Evolutionary conservation across 2,888 invertebrate species (phyloP), one percentile per base, ranked within the genome.

Genomic region (Xestobium rufovillosum): DNA sequence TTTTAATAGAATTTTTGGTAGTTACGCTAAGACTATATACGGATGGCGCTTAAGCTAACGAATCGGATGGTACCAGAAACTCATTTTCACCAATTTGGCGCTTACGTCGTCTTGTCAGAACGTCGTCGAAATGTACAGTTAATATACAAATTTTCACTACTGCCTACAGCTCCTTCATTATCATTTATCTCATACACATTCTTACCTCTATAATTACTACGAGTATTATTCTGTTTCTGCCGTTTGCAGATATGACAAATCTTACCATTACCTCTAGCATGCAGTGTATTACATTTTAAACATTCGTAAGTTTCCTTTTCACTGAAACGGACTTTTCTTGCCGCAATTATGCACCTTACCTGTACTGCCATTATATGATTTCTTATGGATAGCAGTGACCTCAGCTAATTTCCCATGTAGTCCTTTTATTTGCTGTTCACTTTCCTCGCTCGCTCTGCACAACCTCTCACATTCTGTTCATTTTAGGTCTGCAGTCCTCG

Each of bases 401-500:
- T 45, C 26, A n/a, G 41, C 40, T 38, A 47, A 42, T 33, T 43
- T 43, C 3, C 42, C 42, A 27, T 26, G 39, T 29, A 45, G 29
- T 12, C 40, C 40, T 39, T 43, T 48, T 13, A 37, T 42, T 40
- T 47, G 50, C 32, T 42, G 39, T 33, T 46, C 37, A 41, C 51
- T 52, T 29, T 28, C 42, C 34, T 48, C 50, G 6, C 47, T 31
- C 15, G 44, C 39, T 27, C 39, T 13, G 38, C 48, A 48, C 3
- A 42, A 28, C 6, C 33, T 39, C 31, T 45, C 48, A 16, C 43
- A 42, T 19, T 23, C 36, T 6, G 34, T 15, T n/a, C 36, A 14
- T 12, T 31, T 32, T 28, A 46, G 32, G 8, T 42, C 30, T 3
- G 28, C 8, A 11, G 17, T 9, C 17, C 31, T 38, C 14, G 47